Evolutionary conservation across 2,797 vertebrate genomes (phyloP), one percentile per base, ranked within the genome.

Genomic region (Dryobates pubescens): DNA sequence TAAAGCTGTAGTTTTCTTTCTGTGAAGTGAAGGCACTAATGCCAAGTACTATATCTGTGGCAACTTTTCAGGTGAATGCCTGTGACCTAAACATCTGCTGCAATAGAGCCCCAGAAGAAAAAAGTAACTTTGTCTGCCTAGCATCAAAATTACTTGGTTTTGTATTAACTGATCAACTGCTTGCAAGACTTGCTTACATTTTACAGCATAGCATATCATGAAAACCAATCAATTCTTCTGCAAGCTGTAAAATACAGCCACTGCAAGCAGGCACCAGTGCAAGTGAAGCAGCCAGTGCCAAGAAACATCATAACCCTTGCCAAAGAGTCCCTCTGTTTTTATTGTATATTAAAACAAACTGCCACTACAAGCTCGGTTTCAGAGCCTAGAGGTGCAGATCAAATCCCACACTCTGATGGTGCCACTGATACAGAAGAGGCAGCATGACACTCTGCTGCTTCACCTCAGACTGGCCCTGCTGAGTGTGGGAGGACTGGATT

Each of bases 401-500:
- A 1, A 51, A 12, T 15, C 3, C 2, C 10, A 13, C 11, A 17
- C 10, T 47, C 47, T 74, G 68, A 24, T 0, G 2, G 10, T 61
- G 74, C 10, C 53, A 16, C 45, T 32, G 5, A 9, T 41, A 16
- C 1, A 7, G 34, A 4, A 5, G 20, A 89, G 43, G 32, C 64
- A 84, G 36, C 15, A 57, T 86, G 68, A 53, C 26, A 10, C 6
- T 9, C 7, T 38, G 41, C 8, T 76, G 15, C 13, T 90, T 41
- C 20, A 5, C 57, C 68, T 63, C 45, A 75, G 43, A 65, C 6
- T 15, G 49, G 34, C 16, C 43, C 30, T 79, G 29, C 27, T 0
- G 0, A 32, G 15, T 1, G 1, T 23, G 10, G 9, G 9, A 63
- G 24, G 24, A 69, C 24, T 0, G 0, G 53, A 36, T 30, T 34